Conservation (phyloP, 2,888 invertebrate species). For the Dicyrtomina minuta region DNA sequence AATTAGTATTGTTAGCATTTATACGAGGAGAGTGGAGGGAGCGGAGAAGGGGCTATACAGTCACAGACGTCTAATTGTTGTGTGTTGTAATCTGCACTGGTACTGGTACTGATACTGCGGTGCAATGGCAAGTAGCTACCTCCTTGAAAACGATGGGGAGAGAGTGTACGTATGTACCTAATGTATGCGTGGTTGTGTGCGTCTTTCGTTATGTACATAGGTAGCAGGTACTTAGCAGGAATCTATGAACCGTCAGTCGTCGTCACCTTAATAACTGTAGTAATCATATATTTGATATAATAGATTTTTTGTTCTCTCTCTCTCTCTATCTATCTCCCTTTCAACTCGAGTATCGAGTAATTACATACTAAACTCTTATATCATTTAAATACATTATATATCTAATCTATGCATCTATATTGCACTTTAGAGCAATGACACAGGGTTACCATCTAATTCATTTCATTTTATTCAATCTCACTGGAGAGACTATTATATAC, state of each 20-base stretch:
- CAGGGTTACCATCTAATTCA: constrained; percentile 18
- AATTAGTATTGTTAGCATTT: constrained; percentile 7
- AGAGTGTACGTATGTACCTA: neutral
- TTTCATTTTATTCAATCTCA: constrained; percentile 7
- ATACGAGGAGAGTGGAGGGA: no score
- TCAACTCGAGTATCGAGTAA: neutral
- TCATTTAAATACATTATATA: neutral
- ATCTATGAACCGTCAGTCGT: no score
- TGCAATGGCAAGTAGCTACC: no score
- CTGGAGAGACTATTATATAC: constrained; percentile 26
- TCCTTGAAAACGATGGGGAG: no score
- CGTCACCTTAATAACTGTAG: neutral
- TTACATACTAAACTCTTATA: no score
- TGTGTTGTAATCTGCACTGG: no score
- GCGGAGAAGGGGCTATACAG: no score
- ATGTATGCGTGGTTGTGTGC: neutral
- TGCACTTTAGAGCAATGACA: constrained; percentile 24
- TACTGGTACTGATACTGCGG: no score
- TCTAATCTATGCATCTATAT: neutral
- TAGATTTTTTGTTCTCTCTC: neutral
- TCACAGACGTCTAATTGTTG: no score
- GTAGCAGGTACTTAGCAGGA: neutral
- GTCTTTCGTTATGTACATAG: neutral
- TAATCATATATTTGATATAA: neutral
- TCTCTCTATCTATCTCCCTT: constrained; percentile 1